Percentiles rank a stretch among this genome's conserved stretches.
Evolutionary conservation across 2,113 vertebrate genomes (phyloP).

Genomic region (Casuarius casuarius): DNA sequence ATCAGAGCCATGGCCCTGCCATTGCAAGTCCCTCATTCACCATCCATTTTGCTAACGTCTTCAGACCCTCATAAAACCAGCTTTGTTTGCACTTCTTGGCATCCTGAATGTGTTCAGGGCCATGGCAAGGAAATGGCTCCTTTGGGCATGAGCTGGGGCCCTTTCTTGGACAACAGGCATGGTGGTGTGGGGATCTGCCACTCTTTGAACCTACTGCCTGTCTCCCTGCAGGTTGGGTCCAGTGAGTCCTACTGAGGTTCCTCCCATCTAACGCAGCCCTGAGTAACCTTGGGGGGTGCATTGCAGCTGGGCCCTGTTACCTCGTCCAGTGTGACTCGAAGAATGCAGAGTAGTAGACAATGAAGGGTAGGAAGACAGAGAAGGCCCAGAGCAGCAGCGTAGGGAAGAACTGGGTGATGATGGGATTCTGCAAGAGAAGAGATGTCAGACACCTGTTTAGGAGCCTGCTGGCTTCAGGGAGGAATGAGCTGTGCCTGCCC

Average conservation of each 20-base stretch:
- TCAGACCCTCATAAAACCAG: not conserved
- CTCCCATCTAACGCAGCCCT: not conserved
- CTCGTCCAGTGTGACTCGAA: conserved; percentile 97
- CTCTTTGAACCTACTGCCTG: not conserved
- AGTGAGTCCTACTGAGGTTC: not conserved
- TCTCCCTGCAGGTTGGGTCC: not conserved
- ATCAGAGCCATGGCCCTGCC: not conserved
- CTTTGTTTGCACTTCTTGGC: not conserved
- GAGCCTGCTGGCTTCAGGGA: not conserved
- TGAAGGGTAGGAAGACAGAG: conserved; percentile 91
- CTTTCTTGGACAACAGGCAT: not conserved
- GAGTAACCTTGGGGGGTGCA: not conserved
- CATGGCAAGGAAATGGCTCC: not conserved
- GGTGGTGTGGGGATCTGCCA: not conserved
- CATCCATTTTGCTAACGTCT: not conserved
- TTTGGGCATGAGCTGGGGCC: not conserved
- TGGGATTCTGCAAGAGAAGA: conserved; percentile 83
- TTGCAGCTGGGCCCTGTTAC: conserved; percentile 65
- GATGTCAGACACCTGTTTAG: not conserved
- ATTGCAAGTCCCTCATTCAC: not conserved
- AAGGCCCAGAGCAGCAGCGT: conserved; percentile 94
- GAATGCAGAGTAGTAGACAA: conserved; percentile 95
- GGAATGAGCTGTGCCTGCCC: not conserved
- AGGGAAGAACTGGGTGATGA: conserved; percentile 96
- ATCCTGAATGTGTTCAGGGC: not conserved